These are phyloP conservation scores for Microtus oregoni DNA, from an alignment of 2,113 vertebrate species.

Conservation along the genomic window DNA sequence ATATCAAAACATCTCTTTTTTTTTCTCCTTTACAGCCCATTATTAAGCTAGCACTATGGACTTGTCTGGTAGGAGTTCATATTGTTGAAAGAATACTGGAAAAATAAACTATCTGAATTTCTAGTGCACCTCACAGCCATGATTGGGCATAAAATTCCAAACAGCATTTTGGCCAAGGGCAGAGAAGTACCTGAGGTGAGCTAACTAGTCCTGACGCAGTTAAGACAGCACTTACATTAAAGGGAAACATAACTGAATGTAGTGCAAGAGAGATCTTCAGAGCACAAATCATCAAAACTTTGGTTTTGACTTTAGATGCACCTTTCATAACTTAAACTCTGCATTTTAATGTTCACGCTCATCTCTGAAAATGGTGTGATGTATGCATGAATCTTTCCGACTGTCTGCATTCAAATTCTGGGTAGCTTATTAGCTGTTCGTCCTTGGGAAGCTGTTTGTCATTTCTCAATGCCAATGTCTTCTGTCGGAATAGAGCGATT, in stretches of 20 bases:
- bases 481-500: background rate
- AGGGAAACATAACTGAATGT: background rate
- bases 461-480: background rate
- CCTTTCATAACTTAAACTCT: background rate
- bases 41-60: background rate
- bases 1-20: background rate
- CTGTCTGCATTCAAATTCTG: background rate
- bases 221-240: background rate
- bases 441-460: background rate
- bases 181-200: background rate
- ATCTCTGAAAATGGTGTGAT: background rate
- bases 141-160: background rate
- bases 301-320: background rate
- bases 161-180: background rate
- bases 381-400: background rate
- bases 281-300: background rate
- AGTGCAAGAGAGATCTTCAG: background rate
- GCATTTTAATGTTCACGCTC: constrained; percentile 2
- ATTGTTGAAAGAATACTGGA: background rate
- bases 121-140: background rate
- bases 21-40: background rate
- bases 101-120: background rate
- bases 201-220: background rate
- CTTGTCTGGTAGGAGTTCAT: background rate
- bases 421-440: background rate